Conservation (phyloP, 2,113 vertebrate genomes). For the Butorides virescens region DNA sequence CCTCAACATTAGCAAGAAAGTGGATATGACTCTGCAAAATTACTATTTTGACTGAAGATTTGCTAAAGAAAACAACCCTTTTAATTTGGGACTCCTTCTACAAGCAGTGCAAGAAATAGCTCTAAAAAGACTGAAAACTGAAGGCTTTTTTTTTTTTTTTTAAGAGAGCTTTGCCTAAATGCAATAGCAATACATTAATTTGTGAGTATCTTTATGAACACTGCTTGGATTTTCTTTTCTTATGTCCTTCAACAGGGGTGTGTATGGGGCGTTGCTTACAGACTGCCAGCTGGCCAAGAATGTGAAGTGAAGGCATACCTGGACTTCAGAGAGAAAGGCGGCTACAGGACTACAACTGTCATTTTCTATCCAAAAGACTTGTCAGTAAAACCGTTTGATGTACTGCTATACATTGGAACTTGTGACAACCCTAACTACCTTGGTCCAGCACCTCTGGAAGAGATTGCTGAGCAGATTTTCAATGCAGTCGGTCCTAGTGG, state of each 20-base stretch:
- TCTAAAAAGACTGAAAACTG: neutral
- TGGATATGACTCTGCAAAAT: neutral
- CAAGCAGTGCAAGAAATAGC: neutral
- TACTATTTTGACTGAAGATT: neutral
- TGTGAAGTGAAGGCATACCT: constrained; percentile 92
- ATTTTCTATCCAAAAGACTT: constrained; percentile 86
- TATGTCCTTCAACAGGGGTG: constrained; percentile 78
- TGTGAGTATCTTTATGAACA: neutral
- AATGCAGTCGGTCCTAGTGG: constrained; percentile 89
- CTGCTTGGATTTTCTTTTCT: neutral
- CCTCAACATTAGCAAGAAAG: neutral
- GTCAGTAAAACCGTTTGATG: constrained; percentile 76
- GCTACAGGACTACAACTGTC: constrained; percentile 86
- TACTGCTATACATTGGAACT: constrained; percentile 92
- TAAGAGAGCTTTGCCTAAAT: neutral
- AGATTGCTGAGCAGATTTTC: constrained; percentile 92
- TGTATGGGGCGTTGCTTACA: constrained; percentile 97
- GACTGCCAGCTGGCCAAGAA: constrained; percentile 87
- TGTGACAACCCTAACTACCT: constrained; percentile 94
- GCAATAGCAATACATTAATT: neutral
- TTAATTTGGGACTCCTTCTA: neutral
- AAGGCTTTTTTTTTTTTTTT: neutral
- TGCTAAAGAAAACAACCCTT: neutral
- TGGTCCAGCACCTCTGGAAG: constrained; percentile 93
- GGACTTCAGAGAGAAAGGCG: constrained; percentile 94